Evolutionary conservation across 2,888 invertebrate genomes (phyloP).

Genomic region (Caprella mutica): DNA sequence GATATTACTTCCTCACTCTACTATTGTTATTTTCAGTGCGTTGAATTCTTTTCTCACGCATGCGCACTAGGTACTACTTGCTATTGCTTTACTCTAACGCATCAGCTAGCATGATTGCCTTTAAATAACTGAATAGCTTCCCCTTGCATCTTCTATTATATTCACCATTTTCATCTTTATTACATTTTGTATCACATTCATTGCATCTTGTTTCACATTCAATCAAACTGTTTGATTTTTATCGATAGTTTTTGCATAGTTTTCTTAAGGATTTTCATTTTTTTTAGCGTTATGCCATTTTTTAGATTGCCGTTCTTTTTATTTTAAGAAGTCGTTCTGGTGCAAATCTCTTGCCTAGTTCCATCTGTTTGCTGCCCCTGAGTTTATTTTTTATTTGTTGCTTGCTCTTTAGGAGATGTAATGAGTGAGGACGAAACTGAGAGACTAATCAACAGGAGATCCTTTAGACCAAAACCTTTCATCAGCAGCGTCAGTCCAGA

Average conservation of each 20-base stretch:
- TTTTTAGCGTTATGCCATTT: not conserved
- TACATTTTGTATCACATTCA: not conserved
- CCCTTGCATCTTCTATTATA: not conserved
- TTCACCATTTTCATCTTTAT: not conserved
- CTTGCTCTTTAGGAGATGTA: conserved; percentile 15
- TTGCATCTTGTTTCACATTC: not conserved
- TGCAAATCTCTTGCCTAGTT: not conserved
- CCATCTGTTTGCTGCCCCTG: conserved; percentile 20
- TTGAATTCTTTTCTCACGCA: no score
- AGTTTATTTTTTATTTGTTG: conserved; percentile 18
- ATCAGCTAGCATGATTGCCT: no score
- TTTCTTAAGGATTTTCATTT: not conserved
- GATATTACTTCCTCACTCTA: no score
- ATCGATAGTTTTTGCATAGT: not conserved
- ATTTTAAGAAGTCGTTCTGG: not conserved
- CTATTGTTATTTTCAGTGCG: no score
- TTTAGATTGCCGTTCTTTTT: no score
- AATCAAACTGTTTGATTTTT: not conserved
- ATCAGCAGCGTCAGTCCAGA: conserved; percentile 55
- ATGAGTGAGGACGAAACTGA: conserved; percentile 31
- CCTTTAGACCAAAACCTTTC: conserved; percentile 54
- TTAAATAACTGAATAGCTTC: not conserved
- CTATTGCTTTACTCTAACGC: no score
- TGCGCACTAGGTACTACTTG: no score
- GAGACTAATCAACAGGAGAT: conserved; percentile 28